Conservation (phyloP, 2,797 vertebrate genomes). For the Sebastes nivosus region DNA sequence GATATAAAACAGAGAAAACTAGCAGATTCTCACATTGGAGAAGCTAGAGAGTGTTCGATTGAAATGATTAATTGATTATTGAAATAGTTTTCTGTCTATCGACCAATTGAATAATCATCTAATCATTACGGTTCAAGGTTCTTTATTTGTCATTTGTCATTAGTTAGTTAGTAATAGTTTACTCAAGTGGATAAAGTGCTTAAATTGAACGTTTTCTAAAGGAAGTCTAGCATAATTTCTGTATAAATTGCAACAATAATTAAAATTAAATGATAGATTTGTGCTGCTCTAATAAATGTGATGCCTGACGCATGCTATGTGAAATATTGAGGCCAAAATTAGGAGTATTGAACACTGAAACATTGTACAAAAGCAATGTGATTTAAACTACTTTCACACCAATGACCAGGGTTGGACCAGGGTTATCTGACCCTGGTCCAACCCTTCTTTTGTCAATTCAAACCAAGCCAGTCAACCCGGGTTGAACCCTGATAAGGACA, state of each 20-base stretch:
- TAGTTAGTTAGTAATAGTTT: too few species aligned
- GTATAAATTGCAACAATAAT: neutral
- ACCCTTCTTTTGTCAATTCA: too few species aligned
- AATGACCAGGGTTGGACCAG: too few species aligned
- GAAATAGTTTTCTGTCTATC: neutral
- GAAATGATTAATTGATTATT: too few species aligned
- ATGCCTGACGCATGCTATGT: neutral
- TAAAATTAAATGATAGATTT: neutral
- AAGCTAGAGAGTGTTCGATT: neutral
- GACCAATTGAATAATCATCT: neutral
- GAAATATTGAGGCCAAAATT: neutral
- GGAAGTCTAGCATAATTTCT: neutral
- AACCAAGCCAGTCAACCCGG: too few species aligned
- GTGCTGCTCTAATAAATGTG: neutral
- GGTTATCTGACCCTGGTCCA: too few species aligned
- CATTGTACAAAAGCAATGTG: neutral
- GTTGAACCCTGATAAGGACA: too few species aligned
- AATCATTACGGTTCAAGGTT: neutral
- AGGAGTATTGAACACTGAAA: neutral
- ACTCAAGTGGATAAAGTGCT: too few species aligned
- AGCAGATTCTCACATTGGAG: neutral
- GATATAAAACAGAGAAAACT: neutral
- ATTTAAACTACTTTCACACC: rapidly evolving
- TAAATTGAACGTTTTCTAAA: neutral
- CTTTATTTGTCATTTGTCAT: too few species aligned